A percentile compares a stretch with the other conserved stretches of the same genome.
Evolutionary conservation across 1,140 invertebrate genomes (phyloP).

Genomic region (Oreohelix idahoensis): DNA sequence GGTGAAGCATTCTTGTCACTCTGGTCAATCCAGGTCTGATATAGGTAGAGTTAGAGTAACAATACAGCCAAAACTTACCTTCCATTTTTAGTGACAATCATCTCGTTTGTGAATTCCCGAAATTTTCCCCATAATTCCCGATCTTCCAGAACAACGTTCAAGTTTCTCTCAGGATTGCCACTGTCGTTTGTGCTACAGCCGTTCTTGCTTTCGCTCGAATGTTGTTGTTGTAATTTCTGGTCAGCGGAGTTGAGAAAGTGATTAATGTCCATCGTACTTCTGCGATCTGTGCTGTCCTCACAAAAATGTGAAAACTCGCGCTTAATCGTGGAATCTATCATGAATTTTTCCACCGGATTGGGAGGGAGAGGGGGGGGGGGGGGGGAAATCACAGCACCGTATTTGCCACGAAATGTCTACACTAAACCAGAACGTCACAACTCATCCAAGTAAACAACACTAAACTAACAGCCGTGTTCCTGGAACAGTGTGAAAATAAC

Average conservation of each 20-base stretch:
- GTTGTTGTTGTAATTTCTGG: conserved; percentile 53
- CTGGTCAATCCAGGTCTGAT: no score
- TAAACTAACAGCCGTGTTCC: no score
- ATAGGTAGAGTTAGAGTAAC: no score
- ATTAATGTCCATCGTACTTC: conserved; percentile 49
- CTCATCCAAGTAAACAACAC: no score
- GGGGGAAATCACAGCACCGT: no score
- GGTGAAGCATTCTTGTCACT: no score
- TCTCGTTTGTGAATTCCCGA: conserved; percentile 95
- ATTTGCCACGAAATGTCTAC: no score
- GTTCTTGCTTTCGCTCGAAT: not conserved
- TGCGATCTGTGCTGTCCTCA: not conserved
- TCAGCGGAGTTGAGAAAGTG: conserved; percentile 62
- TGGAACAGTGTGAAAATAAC: no score
- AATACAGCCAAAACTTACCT: conserved; percentile 77
- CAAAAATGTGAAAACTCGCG: conserved; percentile 45
- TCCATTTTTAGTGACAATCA: conserved; percentile 98
- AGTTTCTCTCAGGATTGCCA: conserved; percentile 59
- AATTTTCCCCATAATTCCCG: conserved; percentile 94
- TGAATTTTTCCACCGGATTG: conserved; percentile 21
- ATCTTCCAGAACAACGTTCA: conserved; percentile 83
- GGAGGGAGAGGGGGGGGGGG: no score
- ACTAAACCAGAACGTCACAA: no score
- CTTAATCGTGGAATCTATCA: conserved; percentile 57
- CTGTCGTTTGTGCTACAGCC: conserved; percentile 51